These are phyloP conservation scores for Brachyalestes nurse DNA, from an alignment of 2,797 vertebrate genomes.

Conservation along the genomic window DNA sequence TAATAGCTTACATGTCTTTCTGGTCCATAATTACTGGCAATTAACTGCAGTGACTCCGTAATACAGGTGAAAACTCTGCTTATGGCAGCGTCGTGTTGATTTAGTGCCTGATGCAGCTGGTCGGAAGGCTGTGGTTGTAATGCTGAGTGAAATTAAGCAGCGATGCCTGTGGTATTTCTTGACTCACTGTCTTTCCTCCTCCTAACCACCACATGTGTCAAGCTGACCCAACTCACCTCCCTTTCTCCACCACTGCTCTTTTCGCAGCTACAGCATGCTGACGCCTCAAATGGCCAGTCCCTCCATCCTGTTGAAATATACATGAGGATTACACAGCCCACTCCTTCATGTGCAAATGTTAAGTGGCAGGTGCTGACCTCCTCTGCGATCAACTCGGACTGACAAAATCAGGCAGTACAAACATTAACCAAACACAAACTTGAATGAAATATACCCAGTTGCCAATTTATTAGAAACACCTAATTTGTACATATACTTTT, in stretches of 20 bases:
- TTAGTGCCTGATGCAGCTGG: constrained; percentile 33
- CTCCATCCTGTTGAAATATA: neutral
- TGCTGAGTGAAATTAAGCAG: neutral
- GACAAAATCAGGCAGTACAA: constrained; percentile 25
- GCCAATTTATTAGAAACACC: neutral
- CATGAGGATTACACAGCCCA: constrained; percentile 4
- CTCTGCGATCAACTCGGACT: constrained; percentile 20
- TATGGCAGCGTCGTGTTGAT: constrained; percentile 26
- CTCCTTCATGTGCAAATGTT: neutral
- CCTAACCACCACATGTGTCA: constrained; percentile 6
- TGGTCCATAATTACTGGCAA: constrained; percentile 22
- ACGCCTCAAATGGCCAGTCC: neutral
- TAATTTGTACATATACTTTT: neutral
- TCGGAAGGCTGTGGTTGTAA: constrained; percentile 12
- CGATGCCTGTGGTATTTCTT: neutral
- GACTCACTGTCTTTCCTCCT: neutral
- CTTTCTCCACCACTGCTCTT: neutral
- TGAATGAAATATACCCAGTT: neutral
- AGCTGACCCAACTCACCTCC: neutral
- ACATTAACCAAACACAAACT: constrained; percentile 12
- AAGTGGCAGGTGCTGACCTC: constrained; percentile 7
- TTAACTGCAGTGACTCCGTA: constrained; percentile 45
- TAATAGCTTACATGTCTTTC: neutral
- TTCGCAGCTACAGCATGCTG: neutral
- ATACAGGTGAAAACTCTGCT: constrained; percentile 41